phyloP scores from a whole-genome alignment of 2,888 invertebrate species.

The Eupithecia abbreviata region DNA sequence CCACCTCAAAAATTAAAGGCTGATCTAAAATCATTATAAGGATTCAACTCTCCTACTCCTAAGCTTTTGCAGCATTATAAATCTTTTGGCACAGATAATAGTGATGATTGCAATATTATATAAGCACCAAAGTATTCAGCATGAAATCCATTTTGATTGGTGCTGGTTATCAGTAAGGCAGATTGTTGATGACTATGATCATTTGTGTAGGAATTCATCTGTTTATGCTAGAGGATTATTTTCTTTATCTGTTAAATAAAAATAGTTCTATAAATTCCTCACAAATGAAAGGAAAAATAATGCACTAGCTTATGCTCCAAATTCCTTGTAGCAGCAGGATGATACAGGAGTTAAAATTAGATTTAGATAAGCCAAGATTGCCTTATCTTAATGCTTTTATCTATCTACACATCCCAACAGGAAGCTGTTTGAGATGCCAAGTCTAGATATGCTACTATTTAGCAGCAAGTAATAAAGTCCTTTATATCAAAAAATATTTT shows the following conservation, averaged over 20 bases:
- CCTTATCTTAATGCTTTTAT: conserved; percentile 3
- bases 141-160: no score
- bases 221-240: no score
- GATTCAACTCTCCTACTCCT: background rate
- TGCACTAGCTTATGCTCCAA: background rate
- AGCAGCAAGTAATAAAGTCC: background rate
- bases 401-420: background rate
- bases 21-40: background rate
- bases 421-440: background rate
- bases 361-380: background rate
- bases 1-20: background rate
- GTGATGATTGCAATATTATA: no score
- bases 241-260: no score
- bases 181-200: no score
- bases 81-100: no score
- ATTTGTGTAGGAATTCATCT: no score
- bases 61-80: background rate
- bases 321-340: background rate
- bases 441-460: background rate
- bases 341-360: background rate
- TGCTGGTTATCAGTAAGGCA: no score
- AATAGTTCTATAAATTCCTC: no score
- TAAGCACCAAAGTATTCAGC: no score
- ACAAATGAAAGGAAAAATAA: background rate
- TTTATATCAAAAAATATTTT: background rate